Evolutionary conservation across 2,113 vertebrate genomes (phyloP).

Genomic region (Gallinago jamesoni): DNA sequence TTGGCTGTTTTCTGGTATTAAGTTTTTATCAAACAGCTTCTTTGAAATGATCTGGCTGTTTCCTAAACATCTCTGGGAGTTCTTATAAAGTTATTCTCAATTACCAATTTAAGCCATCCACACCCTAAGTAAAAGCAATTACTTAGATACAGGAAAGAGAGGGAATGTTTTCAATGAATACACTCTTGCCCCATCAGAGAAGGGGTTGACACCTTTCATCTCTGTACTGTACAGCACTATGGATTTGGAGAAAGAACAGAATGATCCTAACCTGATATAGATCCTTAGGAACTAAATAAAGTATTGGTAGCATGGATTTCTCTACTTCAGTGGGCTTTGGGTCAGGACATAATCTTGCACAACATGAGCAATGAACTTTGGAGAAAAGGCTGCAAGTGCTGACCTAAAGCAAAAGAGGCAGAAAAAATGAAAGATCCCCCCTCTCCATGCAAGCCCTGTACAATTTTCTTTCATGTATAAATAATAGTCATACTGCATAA

Average conservation of each 20-base stretch:
- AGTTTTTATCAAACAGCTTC: not conserved
- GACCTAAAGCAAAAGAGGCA: not conserved
- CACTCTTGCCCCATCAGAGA: not conserved
- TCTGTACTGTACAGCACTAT: not conserved
- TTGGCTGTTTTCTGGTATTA: not conserved
- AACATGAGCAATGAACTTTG: not conserved
- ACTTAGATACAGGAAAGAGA: not conserved
- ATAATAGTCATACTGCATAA: conserved; percentile 20
- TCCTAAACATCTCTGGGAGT: not conserved
- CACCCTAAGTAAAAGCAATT: not conserved
- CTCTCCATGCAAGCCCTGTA: not conserved
- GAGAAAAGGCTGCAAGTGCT: not conserved
- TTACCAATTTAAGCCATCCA: not conserved
- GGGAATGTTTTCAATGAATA: not conserved
- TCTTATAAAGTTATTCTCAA: not conserved
- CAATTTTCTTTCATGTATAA: conserved; percentile 47
- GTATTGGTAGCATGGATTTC: not conserved
- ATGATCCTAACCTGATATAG: not conserved
- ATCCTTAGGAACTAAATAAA: not conserved
- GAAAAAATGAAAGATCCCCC: not conserved
- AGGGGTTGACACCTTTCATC: not conserved
- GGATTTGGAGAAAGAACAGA: not conserved
- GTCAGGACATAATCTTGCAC: not conserved
- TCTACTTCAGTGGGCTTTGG: not conserved
- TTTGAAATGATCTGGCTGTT: not conserved